phyloP scores from a whole-genome alignment of 2,113 vertebrate genomes.

The Hiodon alosoides region DNA sequence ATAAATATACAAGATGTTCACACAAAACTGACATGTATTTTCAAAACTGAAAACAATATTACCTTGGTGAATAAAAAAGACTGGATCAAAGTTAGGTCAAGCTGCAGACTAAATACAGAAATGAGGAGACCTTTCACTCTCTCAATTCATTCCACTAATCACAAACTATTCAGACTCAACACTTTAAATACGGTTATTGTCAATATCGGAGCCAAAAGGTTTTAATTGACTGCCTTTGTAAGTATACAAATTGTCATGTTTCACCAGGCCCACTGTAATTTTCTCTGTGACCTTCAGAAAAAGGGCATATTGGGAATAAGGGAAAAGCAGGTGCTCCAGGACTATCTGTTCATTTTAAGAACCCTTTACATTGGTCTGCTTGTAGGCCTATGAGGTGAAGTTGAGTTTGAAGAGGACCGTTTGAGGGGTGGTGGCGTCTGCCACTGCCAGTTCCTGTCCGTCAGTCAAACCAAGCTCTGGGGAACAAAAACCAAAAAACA shows the following conservation, averaged over 20 bases:
- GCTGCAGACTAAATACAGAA: not conserved
- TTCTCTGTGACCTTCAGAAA: not conserved
- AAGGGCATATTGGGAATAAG: not conserved
- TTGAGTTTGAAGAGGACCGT: constrained; percentile 89
- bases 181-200: not conserved
- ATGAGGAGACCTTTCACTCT: not conserved
- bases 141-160: not conserved
- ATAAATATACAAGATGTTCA: not conserved
- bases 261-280: not conserved
- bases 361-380: not conserved
- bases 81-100: constrained; percentile 4
- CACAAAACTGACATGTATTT: not conserved
- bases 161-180: not conserved
- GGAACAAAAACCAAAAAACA: constrained; percentile 38
- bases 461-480: constrained; percentile 82
- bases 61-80: not conserved
- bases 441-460: constrained; percentile 87
- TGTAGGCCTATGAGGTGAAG: constrained; percentile 71
- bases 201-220: not conserved
- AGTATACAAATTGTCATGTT: constrained; percentile 10
- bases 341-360: not conserved
- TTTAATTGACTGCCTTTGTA: constrained; percentile 9
- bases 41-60: not conserved
- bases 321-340: not conserved
- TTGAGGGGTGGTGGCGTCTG: constrained; percentile 89